A percentile compares a stretch with the other conserved stretches of the same genome.
Conservation (phyloP, 2,113 vertebrate genomes). For the Eubucco bourcierii region DNA sequence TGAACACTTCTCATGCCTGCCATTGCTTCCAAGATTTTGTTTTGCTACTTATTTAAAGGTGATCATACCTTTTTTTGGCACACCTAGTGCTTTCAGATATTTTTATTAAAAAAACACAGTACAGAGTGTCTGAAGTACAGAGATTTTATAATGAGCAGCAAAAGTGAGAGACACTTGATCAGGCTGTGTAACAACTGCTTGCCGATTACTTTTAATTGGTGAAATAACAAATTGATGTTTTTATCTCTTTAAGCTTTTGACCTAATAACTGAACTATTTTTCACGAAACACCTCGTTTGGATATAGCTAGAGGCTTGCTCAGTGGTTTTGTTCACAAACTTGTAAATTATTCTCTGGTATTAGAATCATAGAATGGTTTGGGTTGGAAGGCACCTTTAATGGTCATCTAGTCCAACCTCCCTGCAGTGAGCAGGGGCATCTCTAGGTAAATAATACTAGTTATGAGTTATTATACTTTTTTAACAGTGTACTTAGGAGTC, state of each 20-base stretch:
- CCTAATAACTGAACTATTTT: not conserved
- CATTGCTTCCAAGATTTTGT: not conserved
- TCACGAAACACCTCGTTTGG: not conserved
- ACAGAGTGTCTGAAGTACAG: not conserved
- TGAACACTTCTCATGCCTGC: not conserved
- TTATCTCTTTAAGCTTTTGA: conserved; percentile 33
- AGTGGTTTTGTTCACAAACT: not conserved
- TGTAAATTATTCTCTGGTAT: not conserved
- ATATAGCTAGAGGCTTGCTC: not conserved
- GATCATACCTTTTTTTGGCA: not conserved
- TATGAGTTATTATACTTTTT: not conserved
- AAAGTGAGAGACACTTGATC: not conserved
- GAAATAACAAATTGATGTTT: conserved; percentile 33
- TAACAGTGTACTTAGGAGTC: not conserved
- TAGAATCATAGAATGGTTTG: not conserved
- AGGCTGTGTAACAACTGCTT: not conserved
- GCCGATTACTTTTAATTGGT: conserved; percentile 24
- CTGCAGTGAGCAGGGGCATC: not conserved
- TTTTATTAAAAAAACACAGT: not conserved
- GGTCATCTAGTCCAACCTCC: not conserved
- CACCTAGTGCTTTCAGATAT: not conserved
- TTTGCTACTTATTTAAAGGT: not conserved
- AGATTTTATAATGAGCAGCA: conserved; percentile 16
- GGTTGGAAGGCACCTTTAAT: not conserved
- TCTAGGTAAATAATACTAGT: not conserved